A percentile compares a stretch with the other conserved stretches of the same genome.
phyloP scores from a whole-genome alignment of 2,113 vertebrate species.

The Trachemys scripta region DNA sequence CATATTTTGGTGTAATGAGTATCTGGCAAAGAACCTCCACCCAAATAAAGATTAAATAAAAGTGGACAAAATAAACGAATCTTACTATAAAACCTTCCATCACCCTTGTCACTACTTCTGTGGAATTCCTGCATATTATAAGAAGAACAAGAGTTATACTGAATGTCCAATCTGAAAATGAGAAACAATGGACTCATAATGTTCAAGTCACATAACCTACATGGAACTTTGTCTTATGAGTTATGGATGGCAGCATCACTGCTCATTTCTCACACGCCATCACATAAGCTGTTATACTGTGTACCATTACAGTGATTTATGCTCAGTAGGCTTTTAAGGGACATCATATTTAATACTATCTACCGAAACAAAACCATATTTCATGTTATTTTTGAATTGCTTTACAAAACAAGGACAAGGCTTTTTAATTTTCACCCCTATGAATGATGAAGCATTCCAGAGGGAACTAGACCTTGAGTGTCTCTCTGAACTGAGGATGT shows the following conservation, averaged over 20 bases:
- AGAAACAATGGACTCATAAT: constrained; percentile 35
- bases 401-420: background rate
- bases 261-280: constrained; percentile 46
- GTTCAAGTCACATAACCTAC: background rate
- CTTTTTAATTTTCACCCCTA: background rate
- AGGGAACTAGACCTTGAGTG: constrained; percentile 15
- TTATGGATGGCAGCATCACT: background rate
- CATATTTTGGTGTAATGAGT: constrained; percentile 20
- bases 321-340: constrained; percentile 10
- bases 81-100: background rate
- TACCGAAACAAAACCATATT: background rate
- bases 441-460: background rate
- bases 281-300: constrained; percentile 11
- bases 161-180: background rate
- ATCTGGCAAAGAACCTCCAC: background rate
- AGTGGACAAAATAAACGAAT: constrained; percentile 16
- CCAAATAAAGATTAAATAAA: background rate
- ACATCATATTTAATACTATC: constrained; percentile 43
- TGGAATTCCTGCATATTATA: background rate
- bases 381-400: constrained; percentile 27
- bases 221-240: constrained; percentile 18
- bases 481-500: background rate
- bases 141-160: constrained; percentile 34
- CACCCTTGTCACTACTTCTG: background rate
- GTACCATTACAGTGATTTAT: constrained; percentile 55